Evolutionary conservation across 2,113 vertebrate genomes (phyloP), one percentile per base, ranked within the genome.

Genomic region (Chroicocephalus ridibundus): DNA sequence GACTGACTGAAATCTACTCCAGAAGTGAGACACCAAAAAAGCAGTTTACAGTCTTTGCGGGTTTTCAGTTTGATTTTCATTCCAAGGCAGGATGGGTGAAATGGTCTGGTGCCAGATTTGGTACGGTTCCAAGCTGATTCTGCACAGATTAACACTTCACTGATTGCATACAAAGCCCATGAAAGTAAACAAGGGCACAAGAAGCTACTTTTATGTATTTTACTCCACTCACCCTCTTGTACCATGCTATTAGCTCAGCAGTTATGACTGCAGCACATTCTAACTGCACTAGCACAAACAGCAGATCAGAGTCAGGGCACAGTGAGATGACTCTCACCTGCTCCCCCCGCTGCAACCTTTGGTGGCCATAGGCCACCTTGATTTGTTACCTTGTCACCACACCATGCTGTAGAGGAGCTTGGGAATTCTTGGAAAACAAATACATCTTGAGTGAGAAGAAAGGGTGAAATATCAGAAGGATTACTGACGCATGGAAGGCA

Each of bases 271-370:
- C 26, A 85, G 76, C 7, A 36, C 19, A 14, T 62, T 62, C n/a
- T 82, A 80, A 75, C 47, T 0, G 0, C 0, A 2, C 32, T 34
- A 84, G 38, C 34, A 68, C 21, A 17, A 80, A 47, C 0, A 0
- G 52, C 66, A 61, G 29, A 64, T 70, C 51, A 81, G 62, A 84
- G 65, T 47, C 6, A 3, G n/a, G 13, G 14, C 1, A 9, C 42
- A 19, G 5, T 15, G 25, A 79, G 29, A 60, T 21, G 34, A 31
- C 11, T 60, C 52, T 84, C 69, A 61, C 7, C 55, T 71, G n/a
- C 25, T 66, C n/a, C 27, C 46, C 46, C 60, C 1, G 2, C 42
- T 5, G 5, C n/a, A 69, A 19, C 6, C 9, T 62, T n/a, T 3
- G 1, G 57, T 42, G 11, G 40, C 57, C 32, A 80, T 3, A 72